Evolutionary conservation across 2,113 vertebrate species (phyloP).

Genomic region (Limnothrissa miodon): DNA sequence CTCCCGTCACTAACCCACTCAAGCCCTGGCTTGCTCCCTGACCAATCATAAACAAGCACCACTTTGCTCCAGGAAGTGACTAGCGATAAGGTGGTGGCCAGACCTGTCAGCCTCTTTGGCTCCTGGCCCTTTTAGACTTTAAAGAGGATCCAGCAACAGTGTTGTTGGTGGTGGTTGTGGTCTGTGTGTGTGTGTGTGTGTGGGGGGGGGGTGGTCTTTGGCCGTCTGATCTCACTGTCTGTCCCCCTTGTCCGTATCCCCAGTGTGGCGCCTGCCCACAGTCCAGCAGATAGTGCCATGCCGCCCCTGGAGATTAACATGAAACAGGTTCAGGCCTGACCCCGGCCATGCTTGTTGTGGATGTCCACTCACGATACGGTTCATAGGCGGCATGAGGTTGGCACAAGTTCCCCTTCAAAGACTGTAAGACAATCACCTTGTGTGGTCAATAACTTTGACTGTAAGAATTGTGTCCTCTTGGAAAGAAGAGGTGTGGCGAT

Average conservation of each 20-base stretch:
- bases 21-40: neutral
- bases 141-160: neutral
- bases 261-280: neutral
- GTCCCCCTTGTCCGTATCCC: constrained; percentile 15
- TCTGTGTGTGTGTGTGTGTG: neutral
- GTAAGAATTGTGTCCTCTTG: neutral
- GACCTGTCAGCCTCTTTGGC: constrained; percentile 1
- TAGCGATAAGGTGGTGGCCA: neutral
- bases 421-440: neutral
- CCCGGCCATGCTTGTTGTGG: neutral
- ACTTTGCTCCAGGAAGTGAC: neutral
- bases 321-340: neutral
- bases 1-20: neutral
- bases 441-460: neutral
- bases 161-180: neutral
- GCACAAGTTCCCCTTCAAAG: neutral
- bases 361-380: neutral
- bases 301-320: constrained; percentile 15
- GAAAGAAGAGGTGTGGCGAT: neutral
- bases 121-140: neutral
- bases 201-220: neutral
- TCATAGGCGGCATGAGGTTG: neutral
- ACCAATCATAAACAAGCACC: constrained; percentile 15
- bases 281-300: neutral
- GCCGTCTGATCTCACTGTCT: constrained; percentile 25